phyloP scores from a whole-genome alignment of 1,140 invertebrate species.

The Belonocnema kinseyi region DNA sequence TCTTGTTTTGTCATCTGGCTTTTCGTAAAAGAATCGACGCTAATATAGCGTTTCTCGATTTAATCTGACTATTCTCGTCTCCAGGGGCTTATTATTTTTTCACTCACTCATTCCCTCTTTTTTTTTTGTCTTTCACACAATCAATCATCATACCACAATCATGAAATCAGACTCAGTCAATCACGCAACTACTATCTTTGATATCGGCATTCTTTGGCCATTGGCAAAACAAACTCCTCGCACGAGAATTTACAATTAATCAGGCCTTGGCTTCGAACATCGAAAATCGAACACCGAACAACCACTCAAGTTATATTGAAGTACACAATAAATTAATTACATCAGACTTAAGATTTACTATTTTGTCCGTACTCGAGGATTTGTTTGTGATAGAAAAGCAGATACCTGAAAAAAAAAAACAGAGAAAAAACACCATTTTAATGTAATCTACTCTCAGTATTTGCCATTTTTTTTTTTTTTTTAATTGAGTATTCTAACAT shows the following conservation, averaged over 20 bases:
- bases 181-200: conserved; percentile 4
- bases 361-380: conserved; percentile 86
- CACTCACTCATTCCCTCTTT: conserved; percentile 11
- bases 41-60: conserved; percentile 46
- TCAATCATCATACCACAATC: neutral
- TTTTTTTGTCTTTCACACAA: too few species aligned
- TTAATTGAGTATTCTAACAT: too few species aligned
- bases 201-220: conserved; percentile 30
- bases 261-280: conserved; percentile 23
- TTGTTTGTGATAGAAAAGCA: conserved; percentile 95
- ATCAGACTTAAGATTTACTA: conserved; percentile 65
- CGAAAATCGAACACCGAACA: conserved; percentile 30
- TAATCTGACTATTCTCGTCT: conserved; percentile 16
- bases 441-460: too few species aligned
- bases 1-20: conserved; percentile 24
- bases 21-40: conserved; percentile 29
- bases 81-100: neutral
- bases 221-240: conserved; percentile 17
- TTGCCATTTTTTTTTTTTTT: too few species aligned
- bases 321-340: conserved; percentile 39
- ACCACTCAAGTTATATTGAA: neutral
- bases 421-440: too few species aligned
- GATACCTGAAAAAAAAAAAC: conserved; percentile 80
- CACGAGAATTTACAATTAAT: conserved; percentile 35
- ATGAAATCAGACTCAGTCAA: conserved; percentile 32